Evolutionary conservation across 2,113 vertebrate species (phyloP).

Genomic region (mouse (Mus musculus)): DNA sequence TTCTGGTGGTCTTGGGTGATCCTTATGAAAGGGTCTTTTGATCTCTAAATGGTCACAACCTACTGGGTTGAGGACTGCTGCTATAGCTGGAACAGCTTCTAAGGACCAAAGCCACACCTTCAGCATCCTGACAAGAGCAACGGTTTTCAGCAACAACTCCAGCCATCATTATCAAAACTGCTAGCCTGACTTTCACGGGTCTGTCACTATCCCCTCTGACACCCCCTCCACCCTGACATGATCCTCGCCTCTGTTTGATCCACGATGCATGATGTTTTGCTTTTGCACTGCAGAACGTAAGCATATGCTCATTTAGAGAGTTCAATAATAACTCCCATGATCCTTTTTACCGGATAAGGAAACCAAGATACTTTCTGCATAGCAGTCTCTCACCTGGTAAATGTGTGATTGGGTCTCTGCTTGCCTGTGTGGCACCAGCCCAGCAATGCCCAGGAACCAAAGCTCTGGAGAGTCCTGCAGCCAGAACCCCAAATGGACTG

Average conservation of each 20-base stretch:
- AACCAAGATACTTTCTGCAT: neutral
- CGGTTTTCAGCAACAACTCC: too few relatives aligned
- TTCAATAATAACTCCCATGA: neutral
- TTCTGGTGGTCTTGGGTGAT: neutral
- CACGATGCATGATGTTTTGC: neutral
- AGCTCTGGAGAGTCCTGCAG: too few relatives aligned
- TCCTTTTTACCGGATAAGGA: neutral
- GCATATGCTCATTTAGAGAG: neutral
- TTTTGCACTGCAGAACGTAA: neutral
- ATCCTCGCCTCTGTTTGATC: neutral
- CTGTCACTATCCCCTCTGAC: accelerated
- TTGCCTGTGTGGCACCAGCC: neutral
- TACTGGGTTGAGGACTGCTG: neutral
- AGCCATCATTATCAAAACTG: accelerated
- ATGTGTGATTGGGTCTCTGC: neutral
- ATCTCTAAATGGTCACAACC: neutral
- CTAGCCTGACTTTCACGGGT: too few relatives aligned
- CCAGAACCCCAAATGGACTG: neutral
- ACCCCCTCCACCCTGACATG: too few relatives aligned
- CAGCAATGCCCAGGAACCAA: neutral
- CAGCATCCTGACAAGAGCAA: neutral
- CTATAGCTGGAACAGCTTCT: neutral
- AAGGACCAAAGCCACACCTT: neutral
- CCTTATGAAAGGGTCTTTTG: neutral
- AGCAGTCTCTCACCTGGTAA: neutral